A percentile compares a stretch with the other conserved stretches of the same genome.
phyloP scores from a whole-genome alignment of 1,140 invertebrate species.

The Neelides sp. region DNA sequence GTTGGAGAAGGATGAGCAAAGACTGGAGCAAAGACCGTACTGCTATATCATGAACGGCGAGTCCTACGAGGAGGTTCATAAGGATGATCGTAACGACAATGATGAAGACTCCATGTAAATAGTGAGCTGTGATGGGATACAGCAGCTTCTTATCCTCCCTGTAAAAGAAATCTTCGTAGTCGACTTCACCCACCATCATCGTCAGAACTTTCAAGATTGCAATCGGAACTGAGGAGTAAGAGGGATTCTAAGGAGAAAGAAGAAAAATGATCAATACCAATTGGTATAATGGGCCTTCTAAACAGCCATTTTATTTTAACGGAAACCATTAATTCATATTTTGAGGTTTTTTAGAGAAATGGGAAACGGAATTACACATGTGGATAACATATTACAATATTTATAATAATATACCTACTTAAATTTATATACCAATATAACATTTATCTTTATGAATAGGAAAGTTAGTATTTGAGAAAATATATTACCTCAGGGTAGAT shows the following conservation, averaged over 20 bases:
- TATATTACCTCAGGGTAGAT: slow-evolving; percentile 27
- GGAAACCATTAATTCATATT: no score
- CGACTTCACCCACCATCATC: slow-evolving; percentile 76
- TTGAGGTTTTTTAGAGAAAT: neutral
- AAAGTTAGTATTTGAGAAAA: no score
- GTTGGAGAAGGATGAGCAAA: neutral
- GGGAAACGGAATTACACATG: no score
- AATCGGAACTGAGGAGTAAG: slow-evolving; percentile 8
- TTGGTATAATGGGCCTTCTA: neutral
- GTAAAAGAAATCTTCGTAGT: slow-evolving; percentile 71
- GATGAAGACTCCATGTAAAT: slow-evolving; percentile 62
- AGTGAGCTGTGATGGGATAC: slow-evolving; percentile 42
- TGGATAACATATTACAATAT: no score
- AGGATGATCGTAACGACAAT: slow-evolving; percentile 67
- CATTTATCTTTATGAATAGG: no score
- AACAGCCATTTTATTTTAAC: no score
- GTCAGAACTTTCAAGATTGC: slow-evolving; percentile 59
- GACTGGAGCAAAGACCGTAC: no score
- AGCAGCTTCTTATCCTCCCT: no score
- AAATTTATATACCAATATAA: no score
- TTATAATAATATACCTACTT: no score
- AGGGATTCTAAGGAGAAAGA: neutral
- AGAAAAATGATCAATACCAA: neutral
- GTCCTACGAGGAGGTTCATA: slow-evolving; percentile 59
- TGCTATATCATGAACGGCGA: slow-evolving; percentile 30